Conservation (phyloP, 2,888 invertebrate species). For the Oeneis ivallda region DNA sequence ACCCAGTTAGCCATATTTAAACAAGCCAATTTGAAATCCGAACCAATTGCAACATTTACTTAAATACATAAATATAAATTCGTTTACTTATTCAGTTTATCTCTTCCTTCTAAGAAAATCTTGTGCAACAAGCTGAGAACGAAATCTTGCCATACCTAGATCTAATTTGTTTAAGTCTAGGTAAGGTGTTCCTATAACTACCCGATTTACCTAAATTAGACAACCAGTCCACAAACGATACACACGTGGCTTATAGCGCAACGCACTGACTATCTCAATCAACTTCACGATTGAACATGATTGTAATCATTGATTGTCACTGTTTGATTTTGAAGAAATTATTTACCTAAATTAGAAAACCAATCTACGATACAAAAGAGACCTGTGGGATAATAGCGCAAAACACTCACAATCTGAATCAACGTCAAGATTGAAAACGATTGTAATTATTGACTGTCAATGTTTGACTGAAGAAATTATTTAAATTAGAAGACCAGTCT, state of each 20-base stretch:
- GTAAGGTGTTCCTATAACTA: neutral
- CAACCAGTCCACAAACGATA: conserved; percentile 1
- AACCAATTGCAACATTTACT: conserved; percentile 27
- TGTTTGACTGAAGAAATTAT: too few species aligned
- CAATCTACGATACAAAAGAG: too few species aligned
- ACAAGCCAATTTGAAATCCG: conserved; percentile 15
- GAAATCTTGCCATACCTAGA: conserved; percentile 7
- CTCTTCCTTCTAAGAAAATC: conserved; percentile 22
- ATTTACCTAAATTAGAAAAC: too few species aligned
- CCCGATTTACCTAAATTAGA: conserved; percentile 12
- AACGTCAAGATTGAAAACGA: too few species aligned
- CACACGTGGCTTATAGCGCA: neutral
- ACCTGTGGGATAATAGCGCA: too few species aligned
- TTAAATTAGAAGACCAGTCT: too few species aligned
- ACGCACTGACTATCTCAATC: neutral
- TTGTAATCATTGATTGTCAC: too few species aligned
- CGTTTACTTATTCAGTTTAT: conserved; percentile 16
- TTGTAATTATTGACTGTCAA: too few species aligned
- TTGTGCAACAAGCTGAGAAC: conserved; percentile 11
- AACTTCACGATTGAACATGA: neutral
- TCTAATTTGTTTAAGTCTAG: conserved; percentile 18
- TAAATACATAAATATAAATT: conserved; percentile 18
- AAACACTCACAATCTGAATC: too few species aligned
- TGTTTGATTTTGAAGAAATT: too few species aligned
- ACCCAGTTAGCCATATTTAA: conserved; percentile 21